These are phyloP conservation scores for Zaprionus davidi DNA, from an alignment of 1,140 invertebrate genomes.

Conservation along the genomic window DNA sequence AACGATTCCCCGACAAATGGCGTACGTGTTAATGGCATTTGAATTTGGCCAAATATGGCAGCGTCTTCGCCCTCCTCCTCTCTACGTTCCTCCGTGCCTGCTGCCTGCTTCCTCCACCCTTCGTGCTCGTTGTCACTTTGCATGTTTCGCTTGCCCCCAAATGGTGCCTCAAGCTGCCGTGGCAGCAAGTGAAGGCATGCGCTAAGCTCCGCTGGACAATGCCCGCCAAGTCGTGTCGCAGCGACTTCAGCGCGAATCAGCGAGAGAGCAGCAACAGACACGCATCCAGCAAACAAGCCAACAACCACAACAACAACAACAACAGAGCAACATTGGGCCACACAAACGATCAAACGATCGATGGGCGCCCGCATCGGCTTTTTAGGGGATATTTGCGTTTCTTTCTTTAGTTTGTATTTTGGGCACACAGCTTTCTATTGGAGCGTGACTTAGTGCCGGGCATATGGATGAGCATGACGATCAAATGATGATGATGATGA, in stretches of 20 bases:
- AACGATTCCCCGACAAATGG: conserved; percentile 64
- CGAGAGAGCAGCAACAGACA: conserved; percentile 53
- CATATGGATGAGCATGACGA: conserved; percentile 58
- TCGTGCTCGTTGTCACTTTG: conserved; percentile 68
- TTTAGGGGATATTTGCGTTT: conserved; percentile 21
- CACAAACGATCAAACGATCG: conserved; percentile 52
- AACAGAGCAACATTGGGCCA: conserved; percentile 28
- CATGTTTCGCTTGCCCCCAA: conserved; percentile 58
- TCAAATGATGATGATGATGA: neutral
- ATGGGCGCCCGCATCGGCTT: conserved; percentile 41
- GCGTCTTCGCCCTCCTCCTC: conserved; percentile 42
- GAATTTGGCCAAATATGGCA: conserved; percentile 83
- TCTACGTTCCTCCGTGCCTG: too few species aligned
- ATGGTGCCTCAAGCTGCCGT: conserved; percentile 14
- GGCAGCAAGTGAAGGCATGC: conserved; percentile 64
- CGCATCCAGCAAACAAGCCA: conserved; percentile 50
- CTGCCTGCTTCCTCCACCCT: conserved; percentile 15
- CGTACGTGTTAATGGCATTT: conserved; percentile 84
- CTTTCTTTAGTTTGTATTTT: conserved; percentile 28
- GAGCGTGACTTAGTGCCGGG: conserved; percentile 60
- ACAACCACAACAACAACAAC: neutral
- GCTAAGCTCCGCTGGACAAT: conserved; percentile 57
- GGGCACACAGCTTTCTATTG: conserved; percentile 66
- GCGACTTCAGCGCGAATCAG: conserved; percentile 45
- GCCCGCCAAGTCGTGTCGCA: conserved; percentile 65